Conservation (phyloP, 1,140 invertebrate genomes). For the Gonatopus flavifemur region DNA sequence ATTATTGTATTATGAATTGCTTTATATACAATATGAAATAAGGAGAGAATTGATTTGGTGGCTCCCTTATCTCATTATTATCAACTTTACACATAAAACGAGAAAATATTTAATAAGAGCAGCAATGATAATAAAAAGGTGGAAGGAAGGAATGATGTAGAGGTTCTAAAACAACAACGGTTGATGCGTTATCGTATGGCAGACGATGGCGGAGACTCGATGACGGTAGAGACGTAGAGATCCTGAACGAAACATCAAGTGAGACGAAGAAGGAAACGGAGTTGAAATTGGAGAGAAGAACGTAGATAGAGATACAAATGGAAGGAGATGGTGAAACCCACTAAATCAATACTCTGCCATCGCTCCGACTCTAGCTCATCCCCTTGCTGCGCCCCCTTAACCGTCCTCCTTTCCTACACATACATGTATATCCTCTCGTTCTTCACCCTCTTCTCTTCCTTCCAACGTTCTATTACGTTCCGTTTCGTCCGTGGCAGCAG, state of each 20-base stretch:
- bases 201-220: slow-evolving; percentile 20
- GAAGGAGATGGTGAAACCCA: slow-evolving; percentile 58
- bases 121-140: too few relatives aligned
- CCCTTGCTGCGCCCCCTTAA: slow-evolving; percentile 35
- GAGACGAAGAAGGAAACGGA: slow-evolving; percentile 13
- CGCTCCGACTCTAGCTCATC: slow-evolving; percentile 55
- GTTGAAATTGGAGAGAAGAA: not conserved
- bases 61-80: too few relatives aligned
- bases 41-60: too few relatives aligned
- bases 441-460: slow-evolving; percentile 27
- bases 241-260: slow-evolving; percentile 25
- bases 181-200: slow-evolving; percentile 22
- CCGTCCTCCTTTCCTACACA: slow-evolving; percentile 14
- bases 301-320: slow-evolving; percentile 40
- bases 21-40: too few relatives aligned
- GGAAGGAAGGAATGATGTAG: too few relatives aligned
- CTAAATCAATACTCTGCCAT: slow-evolving; percentile 62
- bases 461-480: slow-evolving; percentile 23
- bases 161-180: slow-evolving; percentile 33
- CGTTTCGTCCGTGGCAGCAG: slow-evolving; percentile 15
- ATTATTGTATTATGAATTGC: too few relatives aligned
- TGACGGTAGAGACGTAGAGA: slow-evolving; percentile 23
- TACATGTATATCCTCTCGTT: slow-evolving; percentile 16
- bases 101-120: too few relatives aligned
- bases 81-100: too few relatives aligned